Base-by-base conservation (phyloP, 2,888 invertebrate genomes). In the Drosophila yooni region DNA sequence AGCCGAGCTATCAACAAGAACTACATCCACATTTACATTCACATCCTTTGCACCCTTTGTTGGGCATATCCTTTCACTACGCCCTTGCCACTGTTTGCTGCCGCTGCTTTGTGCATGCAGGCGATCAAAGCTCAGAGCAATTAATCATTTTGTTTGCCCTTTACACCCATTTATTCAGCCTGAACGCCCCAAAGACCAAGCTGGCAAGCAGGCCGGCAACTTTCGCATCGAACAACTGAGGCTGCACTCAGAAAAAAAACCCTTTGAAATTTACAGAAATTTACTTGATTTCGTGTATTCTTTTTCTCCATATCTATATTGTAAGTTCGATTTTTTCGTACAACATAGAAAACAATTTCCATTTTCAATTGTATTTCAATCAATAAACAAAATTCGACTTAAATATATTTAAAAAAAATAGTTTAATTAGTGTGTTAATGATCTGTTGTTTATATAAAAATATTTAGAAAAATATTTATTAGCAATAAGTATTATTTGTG, bases 101-200 rank as follows among this genome's bases (percentile, higher is more conserved):
- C 36, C 88, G 73, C 62, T 74, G 65, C 64, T 84, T 70, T 80
- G 75, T 72, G 62, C 85, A 82, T 83, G 88, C 88, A 90, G 91
- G 88, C 91, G 91, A 92, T 92, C 92, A 93, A 92, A 92, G 92
- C 92, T 93, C 92, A 92, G 81, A 87, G 91, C 92, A 93, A 93
- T 93, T 93, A 93, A 93, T 93, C 93, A 93, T 93, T 93, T 92
- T 92, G 91, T 91, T 91, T 91, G 92, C 93, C 89, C 89, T 92
- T 92, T 91, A 90, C 91, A 90, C 92, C 91, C 88, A 90, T 91
- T 91, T 86, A 91, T 84, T 84, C 91, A 87, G 84, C 88, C 85
- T 89, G 85, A 90, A 90, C 85, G 88, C 91, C 91, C 85, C 88
- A 90, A 76, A 82, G 90, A 73, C 69, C 79, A 70, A 70, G 31